phyloP scores from a whole-genome alignment of 2,888 invertebrate species.

The Ochlodes sylvanus region DNA sequence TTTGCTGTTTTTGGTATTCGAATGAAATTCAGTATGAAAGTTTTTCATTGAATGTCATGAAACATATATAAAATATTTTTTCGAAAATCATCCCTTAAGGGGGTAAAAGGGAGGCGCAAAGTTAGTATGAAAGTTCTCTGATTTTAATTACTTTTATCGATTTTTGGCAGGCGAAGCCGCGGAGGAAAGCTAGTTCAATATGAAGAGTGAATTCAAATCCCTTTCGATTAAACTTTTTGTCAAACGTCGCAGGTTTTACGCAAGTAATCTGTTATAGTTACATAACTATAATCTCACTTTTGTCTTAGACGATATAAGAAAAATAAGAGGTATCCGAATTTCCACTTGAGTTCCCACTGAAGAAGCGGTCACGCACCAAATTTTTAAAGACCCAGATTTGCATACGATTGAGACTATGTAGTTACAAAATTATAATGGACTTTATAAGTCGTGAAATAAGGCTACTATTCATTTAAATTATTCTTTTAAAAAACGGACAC shows the following conservation, averaged over 20 bases:
- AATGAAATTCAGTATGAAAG: too few relatives aligned
- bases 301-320: neutral
- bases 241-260: neutral
- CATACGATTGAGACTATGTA: neutral
- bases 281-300: neutral
- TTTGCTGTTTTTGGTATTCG: too few relatives aligned
- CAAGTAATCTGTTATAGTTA: constrained; percentile 2
- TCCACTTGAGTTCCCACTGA: constrained; percentile 1
- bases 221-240: neutral
- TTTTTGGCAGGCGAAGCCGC: too few relatives aligned
- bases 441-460: neutral
- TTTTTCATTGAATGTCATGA: too few relatives aligned
- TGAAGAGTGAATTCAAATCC: too few relatives aligned
- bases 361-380: neutral
- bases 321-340: neutral
- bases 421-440: neutral
- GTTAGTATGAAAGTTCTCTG: too few relatives aligned
- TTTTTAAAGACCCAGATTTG: neutral
- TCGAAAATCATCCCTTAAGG: too few relatives aligned
- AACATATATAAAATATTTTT: too few relatives aligned
- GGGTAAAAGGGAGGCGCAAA: too few relatives aligned
- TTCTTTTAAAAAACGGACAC: neutral
- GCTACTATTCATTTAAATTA: neutral
- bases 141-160: too few relatives aligned
- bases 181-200: too few relatives aligned